Evolutionary conservation across 2,113 vertebrate species (phyloP).

Genomic region (Canis aureus): DNA sequence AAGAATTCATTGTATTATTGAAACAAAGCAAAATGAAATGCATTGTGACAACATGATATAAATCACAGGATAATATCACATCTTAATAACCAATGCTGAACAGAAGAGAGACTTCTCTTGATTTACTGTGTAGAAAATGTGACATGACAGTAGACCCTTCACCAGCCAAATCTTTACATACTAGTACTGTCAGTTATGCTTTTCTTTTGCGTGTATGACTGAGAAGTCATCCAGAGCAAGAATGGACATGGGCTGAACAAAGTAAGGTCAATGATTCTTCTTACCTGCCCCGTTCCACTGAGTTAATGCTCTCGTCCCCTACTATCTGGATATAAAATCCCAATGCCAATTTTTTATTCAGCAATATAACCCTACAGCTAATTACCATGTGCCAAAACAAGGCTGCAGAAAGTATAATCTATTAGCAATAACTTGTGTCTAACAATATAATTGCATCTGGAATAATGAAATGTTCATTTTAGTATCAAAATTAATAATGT

Average conservation of each 20-base stretch:
- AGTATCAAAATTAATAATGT: slow-evolving; percentile 81
- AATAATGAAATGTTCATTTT: slow-evolving; percentile 84
- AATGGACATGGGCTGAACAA: background rate
- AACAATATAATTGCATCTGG: slow-evolving; percentile 81
- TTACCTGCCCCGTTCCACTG: background rate
- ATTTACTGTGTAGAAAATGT: slow-evolving; percentile 70
- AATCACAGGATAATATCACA: slow-evolving; percentile 73
- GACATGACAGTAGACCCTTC: slow-evolving; percentile 60
- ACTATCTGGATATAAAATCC: slow-evolving; percentile 43
- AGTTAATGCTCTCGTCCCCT: background rate
- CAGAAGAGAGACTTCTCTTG: slow-evolving; percentile 61
- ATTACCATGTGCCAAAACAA: slow-evolving; percentile 76
- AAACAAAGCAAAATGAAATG: slow-evolving; percentile 80
- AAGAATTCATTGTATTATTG: slow-evolving; percentile 75
- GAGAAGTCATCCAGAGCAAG: slow-evolving; percentile 14
- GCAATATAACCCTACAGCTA: slow-evolving; percentile 67
- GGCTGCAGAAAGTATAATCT: slow-evolving; percentile 74
- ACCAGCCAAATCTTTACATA: slow-evolving; percentile 57
- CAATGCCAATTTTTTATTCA: slow-evolving; percentile 51
- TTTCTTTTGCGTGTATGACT: background rate
- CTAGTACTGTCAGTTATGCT: slow-evolving; percentile 36
- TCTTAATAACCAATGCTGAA: slow-evolving; percentile 73
- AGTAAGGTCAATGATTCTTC: background rate
- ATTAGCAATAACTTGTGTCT: slow-evolving; percentile 82
- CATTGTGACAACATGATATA: slow-evolving; percentile 71